A percentile compares a stretch with the other conserved stretches of the same genome.
phyloP scores from a whole-genome alignment of 2,797 vertebrate species.

The Delichon dasypus region DNA sequence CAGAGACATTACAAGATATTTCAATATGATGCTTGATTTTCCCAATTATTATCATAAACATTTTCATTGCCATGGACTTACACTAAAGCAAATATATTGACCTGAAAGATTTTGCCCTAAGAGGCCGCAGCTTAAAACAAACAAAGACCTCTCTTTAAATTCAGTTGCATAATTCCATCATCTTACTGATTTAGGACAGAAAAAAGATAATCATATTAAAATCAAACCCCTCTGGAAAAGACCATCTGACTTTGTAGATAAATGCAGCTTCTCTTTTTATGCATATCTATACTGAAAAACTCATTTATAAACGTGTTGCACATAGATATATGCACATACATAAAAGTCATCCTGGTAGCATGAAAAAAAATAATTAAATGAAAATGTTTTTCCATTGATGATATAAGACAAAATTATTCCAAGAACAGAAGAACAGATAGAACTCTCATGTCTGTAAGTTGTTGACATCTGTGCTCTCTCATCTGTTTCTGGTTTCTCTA shows the following conservation, averaged over 20 bases:
- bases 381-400: background rate
- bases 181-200: background rate
- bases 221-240: background rate
- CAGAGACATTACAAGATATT: background rate
- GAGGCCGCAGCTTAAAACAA: background rate
- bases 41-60: background rate
- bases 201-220: background rate
- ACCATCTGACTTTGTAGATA: background rate
- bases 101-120: background rate
- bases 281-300: background rate
- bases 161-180: background rate
- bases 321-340: no score
- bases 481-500: background rate
- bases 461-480: background rate
- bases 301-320: background rate
- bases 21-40: background rate
- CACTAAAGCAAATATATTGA: background rate
- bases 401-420: background rate
- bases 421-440: background rate
- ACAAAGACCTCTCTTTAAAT: background rate
- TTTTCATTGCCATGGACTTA: background rate
- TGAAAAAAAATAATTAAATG: background rate
- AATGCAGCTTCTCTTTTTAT: background rate
- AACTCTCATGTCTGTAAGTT: background rate
- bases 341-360: background rate